Base-by-base conservation (phyloP, 2,888 invertebrate species). In the Busseola fusca region DNA sequence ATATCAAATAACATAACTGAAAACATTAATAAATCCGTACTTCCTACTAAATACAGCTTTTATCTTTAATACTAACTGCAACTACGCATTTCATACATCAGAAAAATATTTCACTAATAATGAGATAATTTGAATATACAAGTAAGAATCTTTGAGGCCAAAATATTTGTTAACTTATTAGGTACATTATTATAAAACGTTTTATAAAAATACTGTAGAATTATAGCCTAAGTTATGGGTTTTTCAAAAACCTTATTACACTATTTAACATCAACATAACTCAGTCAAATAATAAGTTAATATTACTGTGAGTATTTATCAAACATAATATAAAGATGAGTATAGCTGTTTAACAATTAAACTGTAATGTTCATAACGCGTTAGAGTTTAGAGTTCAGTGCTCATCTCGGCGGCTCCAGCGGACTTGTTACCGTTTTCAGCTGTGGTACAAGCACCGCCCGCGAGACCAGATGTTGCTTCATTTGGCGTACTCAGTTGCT, bases 341-440 rank as follows among this genome's bases (percentile, higher is more conserved):
- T 64, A 58, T 64, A 74, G 58, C 48, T 40, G 7, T 70, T 58
- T 69, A 59, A 73, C 65, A 74, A 72, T 76, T 69, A 67, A 70
- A 72, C 58, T 69, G 67, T 64, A 64, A 74, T 69, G 58, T 66
- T 71, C 60, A 27, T 72, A 68, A 64, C 30, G 69, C 56, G 84
- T 95, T 90, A 97, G 88, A 97, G 96, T 92, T 97, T 90, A 97
- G 88, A 97, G 96, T 92, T 97, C 97, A 80, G 97, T 97, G 92
- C 97, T 97, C 97, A 97, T 97, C 94, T 97, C 97, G 75, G 96
- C 96, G 50, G 91, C 83, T 63, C 87, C 90, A 30, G 92, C 86
- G 59, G 92, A 86, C 80, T 92, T 91, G 86, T 85, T 87, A 84
- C 83, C 80, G 86, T 85, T 86, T 84, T 86, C 86, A 85, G 91